Conservation (phyloP, 2,888 invertebrate species). For the Parnassius apollo region DNA sequence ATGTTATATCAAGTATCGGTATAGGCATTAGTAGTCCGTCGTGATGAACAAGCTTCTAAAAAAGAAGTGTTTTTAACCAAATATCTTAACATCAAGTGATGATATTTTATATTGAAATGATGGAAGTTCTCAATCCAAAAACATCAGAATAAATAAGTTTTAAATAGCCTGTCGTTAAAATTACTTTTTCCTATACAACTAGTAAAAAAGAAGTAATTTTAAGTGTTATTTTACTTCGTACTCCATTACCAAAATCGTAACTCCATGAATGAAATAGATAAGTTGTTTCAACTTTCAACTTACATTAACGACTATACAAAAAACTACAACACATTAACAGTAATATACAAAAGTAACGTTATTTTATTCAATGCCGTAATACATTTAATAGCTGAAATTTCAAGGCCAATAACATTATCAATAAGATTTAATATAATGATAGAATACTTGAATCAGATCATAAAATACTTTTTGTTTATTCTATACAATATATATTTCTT, state of each 20-base stretch:
- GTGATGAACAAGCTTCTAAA: too few relatives aligned
- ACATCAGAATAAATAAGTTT: too few relatives aligned
- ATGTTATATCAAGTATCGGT: too few relatives aligned
- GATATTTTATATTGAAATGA: too few relatives aligned
- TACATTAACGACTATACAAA: conserved; percentile 44
- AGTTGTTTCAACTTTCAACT: conserved; percentile 34
- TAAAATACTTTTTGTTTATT: conserved; percentile 9
- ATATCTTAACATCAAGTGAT: too few relatives aligned
- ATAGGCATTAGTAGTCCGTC: too few relatives aligned
- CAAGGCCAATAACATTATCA: conserved; percentile 12
- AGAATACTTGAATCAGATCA: conserved; percentile 13
- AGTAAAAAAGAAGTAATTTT: too few relatives aligned
- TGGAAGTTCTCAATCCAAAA: too few relatives aligned
- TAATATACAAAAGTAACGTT: conserved; percentile 50
- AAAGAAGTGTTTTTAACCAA: too few relatives aligned
- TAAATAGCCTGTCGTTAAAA: too few relatives aligned
- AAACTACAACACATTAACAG: conserved; percentile 53
- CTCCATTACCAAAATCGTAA: conserved; percentile 32
- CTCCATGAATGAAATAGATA: conserved; percentile 37
- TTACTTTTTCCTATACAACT: too few relatives aligned
- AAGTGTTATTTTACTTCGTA: too few relatives aligned
- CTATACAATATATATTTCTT: conserved; percentile 19
- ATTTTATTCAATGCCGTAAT: conserved; percentile 9
- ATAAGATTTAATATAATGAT: not conserved
- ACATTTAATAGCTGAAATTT: conserved; percentile 7